These are phyloP conservation scores for Gryon sp. DNA, from an alignment of 1,140 invertebrate species.

Conservation along the genomic window DNA sequence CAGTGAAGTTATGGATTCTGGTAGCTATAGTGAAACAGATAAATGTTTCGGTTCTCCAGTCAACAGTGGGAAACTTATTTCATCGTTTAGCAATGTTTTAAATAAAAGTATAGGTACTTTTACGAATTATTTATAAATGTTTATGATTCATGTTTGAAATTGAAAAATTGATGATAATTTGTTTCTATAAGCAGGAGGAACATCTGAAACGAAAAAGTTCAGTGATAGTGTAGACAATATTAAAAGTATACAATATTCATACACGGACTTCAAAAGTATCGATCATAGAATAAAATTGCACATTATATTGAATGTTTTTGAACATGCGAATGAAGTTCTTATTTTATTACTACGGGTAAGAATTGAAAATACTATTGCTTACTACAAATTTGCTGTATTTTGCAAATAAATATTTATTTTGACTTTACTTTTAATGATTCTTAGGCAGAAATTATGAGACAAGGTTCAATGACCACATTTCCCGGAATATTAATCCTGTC, in stretches of 20 bases:
- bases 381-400: neutral
- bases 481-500: constrained; percentile 81
- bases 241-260: constrained; percentile 80
- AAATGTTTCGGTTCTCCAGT: too few relatives aligned
- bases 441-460: constrained; percentile 76
- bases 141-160: too few relatives aligned
- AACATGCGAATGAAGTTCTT: constrained; percentile 80
- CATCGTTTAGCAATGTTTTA: neutral
- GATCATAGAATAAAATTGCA: constrained; percentile 82
- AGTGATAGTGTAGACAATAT: constrained; percentile 64
- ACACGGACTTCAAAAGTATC: constrained; percentile 79
- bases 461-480: constrained; percentile 65
- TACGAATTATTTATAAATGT: too few relatives aligned
- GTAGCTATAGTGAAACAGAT: constrained; percentile 47
- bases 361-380: neutral
- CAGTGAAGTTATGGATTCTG: constrained; percentile 63
- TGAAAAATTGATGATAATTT: too few relatives aligned
- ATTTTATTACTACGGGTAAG: constrained; percentile 79
- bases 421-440: neutral
- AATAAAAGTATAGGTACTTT: too few relatives aligned
- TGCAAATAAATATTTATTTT: constrained; percentile 12
- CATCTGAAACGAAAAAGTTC: constrained; percentile 47
- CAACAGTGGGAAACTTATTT: neutral
- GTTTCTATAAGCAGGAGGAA: too few relatives aligned
- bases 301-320: constrained; percentile 81